Conservation (phyloP, 2,113 vertebrate species). For the Cebus imitator region DNA sequence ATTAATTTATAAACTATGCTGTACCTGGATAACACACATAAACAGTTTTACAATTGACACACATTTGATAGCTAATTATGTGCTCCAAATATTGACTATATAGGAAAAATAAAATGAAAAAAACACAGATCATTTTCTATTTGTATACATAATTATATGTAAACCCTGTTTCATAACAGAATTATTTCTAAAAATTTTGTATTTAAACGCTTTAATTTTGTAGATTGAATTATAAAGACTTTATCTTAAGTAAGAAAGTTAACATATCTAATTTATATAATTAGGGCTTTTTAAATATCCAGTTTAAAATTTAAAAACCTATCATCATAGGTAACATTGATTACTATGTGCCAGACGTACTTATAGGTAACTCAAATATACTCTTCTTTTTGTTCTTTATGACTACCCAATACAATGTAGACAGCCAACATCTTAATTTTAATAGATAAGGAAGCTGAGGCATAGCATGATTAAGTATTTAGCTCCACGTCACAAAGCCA, state of each 20-base stretch:
- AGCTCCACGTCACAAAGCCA: not conserved
- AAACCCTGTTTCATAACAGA: not conserved
- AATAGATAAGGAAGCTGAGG: not conserved
- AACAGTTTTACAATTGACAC: not conserved
- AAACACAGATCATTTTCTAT: not conserved
- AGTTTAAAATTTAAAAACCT: not conserved
- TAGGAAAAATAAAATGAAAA: constrained; percentile 16
- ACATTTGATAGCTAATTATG: not conserved
- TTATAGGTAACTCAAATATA: not conserved
- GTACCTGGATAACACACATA: not conserved
- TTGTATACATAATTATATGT: not conserved
- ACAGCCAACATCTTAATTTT: not conserved
- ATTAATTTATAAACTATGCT: constrained; percentile 6
- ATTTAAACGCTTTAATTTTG: constrained; percentile 30
- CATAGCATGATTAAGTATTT: not conserved
- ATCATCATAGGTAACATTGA: not conserved
- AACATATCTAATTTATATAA: not conserved
- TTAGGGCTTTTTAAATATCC: not conserved
- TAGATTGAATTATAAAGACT: not conserved
- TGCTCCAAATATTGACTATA: not conserved
- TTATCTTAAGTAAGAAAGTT: not conserved
- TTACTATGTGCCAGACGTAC: not conserved
- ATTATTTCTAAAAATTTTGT: not conserved
- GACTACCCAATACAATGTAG: not conserved
- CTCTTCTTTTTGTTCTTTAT: not conserved